Evolutionary conservation across 2,888 invertebrate genomes (phyloP).

Genomic region (Dryococelus australis): DNA sequence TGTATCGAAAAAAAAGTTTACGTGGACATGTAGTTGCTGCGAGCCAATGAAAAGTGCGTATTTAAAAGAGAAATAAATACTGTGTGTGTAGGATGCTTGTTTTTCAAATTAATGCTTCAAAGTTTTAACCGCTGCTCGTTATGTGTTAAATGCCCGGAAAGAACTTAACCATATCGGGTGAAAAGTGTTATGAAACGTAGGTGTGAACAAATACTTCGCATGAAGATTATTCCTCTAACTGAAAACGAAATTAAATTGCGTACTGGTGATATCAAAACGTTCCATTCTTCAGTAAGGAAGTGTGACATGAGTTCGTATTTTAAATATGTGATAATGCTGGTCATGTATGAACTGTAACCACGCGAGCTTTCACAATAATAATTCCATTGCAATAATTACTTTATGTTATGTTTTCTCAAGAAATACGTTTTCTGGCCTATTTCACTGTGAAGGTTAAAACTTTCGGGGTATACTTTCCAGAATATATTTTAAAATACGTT

Average conservation of each 20-base stretch:
- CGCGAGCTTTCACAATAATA: neutral
- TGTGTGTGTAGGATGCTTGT: conserved; percentile 1
- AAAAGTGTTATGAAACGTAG: no score
- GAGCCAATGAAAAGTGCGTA: neutral
- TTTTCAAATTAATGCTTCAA: neutral
- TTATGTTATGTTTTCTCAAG: neutral
- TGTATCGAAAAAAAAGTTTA: conserved; percentile 16
- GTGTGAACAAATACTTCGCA: neutral
- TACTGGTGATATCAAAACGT: neutral
- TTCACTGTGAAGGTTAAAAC: neutral
- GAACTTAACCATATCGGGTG: neutral
- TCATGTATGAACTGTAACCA: neutral
- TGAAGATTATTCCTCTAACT: neutral
- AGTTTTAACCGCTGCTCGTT: neutral
- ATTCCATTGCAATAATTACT: neutral
- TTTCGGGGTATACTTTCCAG: neutral
- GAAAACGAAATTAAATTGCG: neutral
- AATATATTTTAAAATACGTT: neutral
- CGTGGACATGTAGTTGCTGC: neutral
- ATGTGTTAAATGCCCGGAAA: neutral
- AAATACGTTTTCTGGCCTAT: neutral
- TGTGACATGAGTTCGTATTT: neutral
- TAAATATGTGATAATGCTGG: neutral
- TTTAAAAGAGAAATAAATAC: neutral
- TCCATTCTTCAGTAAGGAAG: neutral